phyloP scores from a whole-genome alignment of 2,888 invertebrate species.

The Cephus runcator region DNA sequence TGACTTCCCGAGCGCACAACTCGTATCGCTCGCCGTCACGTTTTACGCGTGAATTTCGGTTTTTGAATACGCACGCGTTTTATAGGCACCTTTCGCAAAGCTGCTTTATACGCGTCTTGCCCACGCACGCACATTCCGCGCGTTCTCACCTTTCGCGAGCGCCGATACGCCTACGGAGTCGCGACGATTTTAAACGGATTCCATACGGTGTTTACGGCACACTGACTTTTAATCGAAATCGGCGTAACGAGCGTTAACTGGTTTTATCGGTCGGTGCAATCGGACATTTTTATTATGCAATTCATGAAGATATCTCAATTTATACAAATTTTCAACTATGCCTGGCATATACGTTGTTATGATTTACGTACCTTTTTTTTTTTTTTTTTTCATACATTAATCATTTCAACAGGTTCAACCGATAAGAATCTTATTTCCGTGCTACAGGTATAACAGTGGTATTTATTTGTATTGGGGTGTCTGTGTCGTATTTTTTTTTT shows the following conservation, averaged over 20 bases:
- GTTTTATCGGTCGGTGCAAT: not conserved
- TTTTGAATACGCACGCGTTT: not conserved
- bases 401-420: not conserved
- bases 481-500: no score
- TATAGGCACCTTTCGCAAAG: not conserved
- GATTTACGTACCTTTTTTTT: not conserved
- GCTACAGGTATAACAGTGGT: no score
- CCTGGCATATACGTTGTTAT: not conserved
- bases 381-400: not conserved
- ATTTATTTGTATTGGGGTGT: no score
- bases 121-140: not conserved
- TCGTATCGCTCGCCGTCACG: not conserved
- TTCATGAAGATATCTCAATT: not conserved
- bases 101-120: not conserved
- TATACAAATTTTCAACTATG: not conserved
- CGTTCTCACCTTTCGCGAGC: not conserved
- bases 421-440: not conserved
- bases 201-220: not conserved
- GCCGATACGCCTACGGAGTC: not conserved
- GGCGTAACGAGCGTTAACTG: not conserved
- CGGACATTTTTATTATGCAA: not conserved
- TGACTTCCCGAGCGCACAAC: no score
- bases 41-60: not conserved
- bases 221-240: not conserved
- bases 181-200: not conserved